Percentiles rank a stretch among this genome's conserved stretches.
Conservation (phyloP, 2,888 invertebrate genomes). For the Nymphalis polychloros region DNA sequence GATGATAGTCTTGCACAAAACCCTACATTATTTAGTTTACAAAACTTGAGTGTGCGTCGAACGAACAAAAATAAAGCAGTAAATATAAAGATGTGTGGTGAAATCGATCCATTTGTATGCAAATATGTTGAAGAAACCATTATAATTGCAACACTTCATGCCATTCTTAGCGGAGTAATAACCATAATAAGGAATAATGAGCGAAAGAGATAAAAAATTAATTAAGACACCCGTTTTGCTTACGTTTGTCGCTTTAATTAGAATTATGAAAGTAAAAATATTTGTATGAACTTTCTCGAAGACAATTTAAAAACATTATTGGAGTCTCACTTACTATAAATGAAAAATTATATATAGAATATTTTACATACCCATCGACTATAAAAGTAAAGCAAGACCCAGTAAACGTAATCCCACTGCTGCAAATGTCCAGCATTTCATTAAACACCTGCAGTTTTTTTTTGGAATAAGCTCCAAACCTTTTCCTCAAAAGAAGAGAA, state of each 20-base stretch:
- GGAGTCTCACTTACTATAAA: too few relatives aligned
- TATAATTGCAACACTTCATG: constrained; percentile 3
- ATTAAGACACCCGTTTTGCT: background rate
- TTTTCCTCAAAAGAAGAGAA: too few relatives aligned
- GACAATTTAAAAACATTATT: too few relatives aligned
- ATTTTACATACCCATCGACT: too few relatives aligned
- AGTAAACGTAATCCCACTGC: too few relatives aligned
- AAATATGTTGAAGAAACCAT: constrained; percentile 1
- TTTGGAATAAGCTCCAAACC: too few relatives aligned
- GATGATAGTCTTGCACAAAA: too few relatives aligned
- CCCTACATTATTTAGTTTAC: too few relatives aligned
- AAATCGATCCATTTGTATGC: constrained; percentile 8
- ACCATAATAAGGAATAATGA: constrained; percentile 1
- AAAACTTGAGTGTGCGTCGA: background rate
- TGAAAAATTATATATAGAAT: too few relatives aligned
- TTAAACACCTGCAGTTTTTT: too few relatives aligned
- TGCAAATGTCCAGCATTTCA: too few relatives aligned
- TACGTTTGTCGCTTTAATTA: constrained; percentile 2
- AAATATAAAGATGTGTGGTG: background rate
- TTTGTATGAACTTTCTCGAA: background rate
- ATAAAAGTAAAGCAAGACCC: too few relatives aligned
- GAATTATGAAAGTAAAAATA: constrained; percentile 8
- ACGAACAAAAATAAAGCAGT: background rate
- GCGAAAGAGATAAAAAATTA: constrained; percentile 1
- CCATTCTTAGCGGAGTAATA: background rate